phyloP scores from a whole-genome alignment of 2,797 vertebrate species.

The Micromesistius poutassou region DNA sequence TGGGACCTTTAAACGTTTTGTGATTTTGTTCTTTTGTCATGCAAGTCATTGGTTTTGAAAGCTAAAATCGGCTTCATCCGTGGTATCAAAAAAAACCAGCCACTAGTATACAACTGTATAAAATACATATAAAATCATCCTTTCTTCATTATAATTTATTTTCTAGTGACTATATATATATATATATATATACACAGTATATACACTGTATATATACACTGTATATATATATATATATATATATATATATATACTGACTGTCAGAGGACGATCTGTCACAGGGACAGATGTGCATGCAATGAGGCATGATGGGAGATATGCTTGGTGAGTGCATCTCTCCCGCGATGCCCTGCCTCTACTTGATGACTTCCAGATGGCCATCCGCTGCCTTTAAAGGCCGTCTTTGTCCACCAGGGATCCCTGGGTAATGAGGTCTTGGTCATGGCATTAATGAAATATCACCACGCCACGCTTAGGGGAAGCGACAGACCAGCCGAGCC shows the following conservation, averaged over 20 bases:
- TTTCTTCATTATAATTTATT: not conserved
- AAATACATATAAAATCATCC: not conserved
- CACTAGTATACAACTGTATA: not conserved
- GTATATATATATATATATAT: not conserved
- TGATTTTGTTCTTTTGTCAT: not conserved
- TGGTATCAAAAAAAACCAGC: not conserved
- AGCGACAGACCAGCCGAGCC: conserved; percentile 3
- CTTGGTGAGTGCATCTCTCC: conserved; percentile 49
- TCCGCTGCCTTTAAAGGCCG: conserved; percentile 54
- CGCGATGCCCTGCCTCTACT: conserved; percentile 43
- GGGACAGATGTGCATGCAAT: conserved; percentile 59
- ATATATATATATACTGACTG: not conserved
- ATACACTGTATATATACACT: not conserved
- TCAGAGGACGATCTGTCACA: conserved; percentile 24
- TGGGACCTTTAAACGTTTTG: not conserved
- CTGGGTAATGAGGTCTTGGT: conserved; percentile 60
- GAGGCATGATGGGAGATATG: conserved; percentile 45
- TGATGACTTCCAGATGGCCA: conserved; percentile 68
- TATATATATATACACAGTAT: not conserved
- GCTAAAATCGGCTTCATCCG: not conserved
- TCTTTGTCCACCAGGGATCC: conserved; percentile 56
- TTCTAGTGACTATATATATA: not conserved
- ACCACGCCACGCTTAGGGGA: conserved; percentile 17
- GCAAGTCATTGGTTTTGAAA: not conserved
- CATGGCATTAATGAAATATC: conserved; percentile 59